A percentile compares a stretch with the other conserved stretches of the same genome.
These are phyloP conservation scores for Drosophila barbarae DNA, from an alignment of 2,888 invertebrate species.

Conservation along the genomic window DNA sequence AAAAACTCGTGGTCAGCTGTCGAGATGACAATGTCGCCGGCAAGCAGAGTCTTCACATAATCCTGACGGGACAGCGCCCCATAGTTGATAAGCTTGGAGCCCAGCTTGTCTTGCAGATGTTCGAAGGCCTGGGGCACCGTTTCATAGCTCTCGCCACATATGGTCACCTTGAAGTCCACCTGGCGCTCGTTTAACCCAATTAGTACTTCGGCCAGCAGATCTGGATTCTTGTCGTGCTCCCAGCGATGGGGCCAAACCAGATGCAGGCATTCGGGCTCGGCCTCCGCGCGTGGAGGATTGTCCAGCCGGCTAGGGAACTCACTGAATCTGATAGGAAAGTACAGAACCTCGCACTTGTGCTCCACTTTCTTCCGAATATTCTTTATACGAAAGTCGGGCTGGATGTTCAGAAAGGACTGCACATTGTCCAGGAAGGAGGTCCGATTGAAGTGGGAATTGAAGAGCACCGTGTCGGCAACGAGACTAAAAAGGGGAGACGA, in stretches of 20 bases:
- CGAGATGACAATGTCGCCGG: slow-evolving; percentile 85
- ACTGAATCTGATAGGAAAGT: slow-evolving; percentile 83
- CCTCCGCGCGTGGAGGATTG: slow-evolving; percentile 22
- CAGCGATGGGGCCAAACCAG: slow-evolving; percentile 89
- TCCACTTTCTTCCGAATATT: slow-evolving; percentile 81
- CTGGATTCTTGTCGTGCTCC: slow-evolving; percentile 89
- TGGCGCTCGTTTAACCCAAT: slow-evolving; percentile 81
- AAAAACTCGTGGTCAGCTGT: slow-evolving; percentile 89
- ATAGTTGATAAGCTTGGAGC: slow-evolving; percentile 81
- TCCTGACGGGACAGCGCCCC: slow-evolving; percentile 82
- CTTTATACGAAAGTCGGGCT: slow-evolving; percentile 84
- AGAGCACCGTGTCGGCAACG: slow-evolving; percentile 84
- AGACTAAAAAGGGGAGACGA: slow-evolving; percentile 79
- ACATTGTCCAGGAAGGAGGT: slow-evolving; percentile 84
- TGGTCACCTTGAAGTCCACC: slow-evolving; percentile 81
- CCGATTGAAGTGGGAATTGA: slow-evolving; percentile 86
- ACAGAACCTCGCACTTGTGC: slow-evolving; percentile 83
- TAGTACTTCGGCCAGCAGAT: slow-evolving; percentile 82
- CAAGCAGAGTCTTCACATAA: slow-evolving; percentile 82
- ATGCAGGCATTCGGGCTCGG: slow-evolving; percentile 79
- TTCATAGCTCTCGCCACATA: slow-evolving; percentile 84
- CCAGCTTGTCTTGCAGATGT: slow-evolving; percentile 80
- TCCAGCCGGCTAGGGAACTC: slow-evolving; percentile 76
- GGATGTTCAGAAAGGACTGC: slow-evolving; percentile 82
- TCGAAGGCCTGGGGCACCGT: slow-evolving; percentile 83